Evolutionary conservation across 2,113 vertebrate species (phyloP).

Genomic region (Apteryx mantelli): DNA sequence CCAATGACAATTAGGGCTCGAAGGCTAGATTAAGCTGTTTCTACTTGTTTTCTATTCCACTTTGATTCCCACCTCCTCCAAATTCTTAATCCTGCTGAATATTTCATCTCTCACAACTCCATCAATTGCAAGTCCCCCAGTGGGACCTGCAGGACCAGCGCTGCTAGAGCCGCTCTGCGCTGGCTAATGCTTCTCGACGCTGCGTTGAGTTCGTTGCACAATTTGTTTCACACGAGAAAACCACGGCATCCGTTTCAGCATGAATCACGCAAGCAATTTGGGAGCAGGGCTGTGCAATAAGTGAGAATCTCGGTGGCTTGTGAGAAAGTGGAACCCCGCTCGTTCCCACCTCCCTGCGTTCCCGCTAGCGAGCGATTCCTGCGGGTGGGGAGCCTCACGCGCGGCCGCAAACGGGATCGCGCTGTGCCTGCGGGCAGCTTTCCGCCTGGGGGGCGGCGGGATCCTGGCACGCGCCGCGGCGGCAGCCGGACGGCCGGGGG

Average conservation of each 20-base stretch:
- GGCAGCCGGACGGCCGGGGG: too few species aligned
- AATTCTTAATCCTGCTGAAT: constrained; percentile 62
- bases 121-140: not conserved
- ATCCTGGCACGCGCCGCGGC: too few species aligned
- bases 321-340: not conserved
- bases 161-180: not conserved
- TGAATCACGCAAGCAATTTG: not conserved
- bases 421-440: too few species aligned
- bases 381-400: not conserved
- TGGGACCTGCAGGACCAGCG: not conserved
- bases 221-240: not conserved
- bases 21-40: constrained; percentile 36
- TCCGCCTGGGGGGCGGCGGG: too few species aligned
- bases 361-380: fast-evolving
- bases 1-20: constrained; percentile 29
- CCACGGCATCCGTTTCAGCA: not conserved
- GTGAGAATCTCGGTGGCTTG: fast-evolving
- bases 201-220: not conserved
- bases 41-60: constrained; percentile 41
- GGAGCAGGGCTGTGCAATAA: not conserved
- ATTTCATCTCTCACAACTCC: constrained; percentile 41
- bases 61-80: constrained; percentile 63
- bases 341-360: not conserved
- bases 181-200: not conserved
- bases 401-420: too few species aligned